phyloP scores from a whole-genome alignment of 2,888 invertebrate species.

The Colletes collaris region DNA sequence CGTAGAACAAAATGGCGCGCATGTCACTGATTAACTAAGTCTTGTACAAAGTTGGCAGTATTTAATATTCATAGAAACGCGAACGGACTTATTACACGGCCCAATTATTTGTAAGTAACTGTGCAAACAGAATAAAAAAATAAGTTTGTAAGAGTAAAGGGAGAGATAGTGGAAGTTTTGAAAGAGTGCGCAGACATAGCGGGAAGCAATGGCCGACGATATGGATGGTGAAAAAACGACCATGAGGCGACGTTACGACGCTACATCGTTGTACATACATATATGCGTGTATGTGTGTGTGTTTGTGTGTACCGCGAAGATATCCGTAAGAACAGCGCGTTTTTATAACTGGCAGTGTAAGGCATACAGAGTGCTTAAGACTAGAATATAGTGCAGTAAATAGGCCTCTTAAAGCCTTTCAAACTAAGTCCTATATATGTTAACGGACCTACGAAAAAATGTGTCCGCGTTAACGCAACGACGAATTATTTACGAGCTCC shows the following conservation, averaged over 20 bases:
- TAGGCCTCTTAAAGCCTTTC: conserved; percentile 66
- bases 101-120: no score
- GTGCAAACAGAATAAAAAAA: no score
- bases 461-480: conserved; percentile 29
- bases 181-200: conserved; percentile 3
- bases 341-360: conserved; percentile 72
- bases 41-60: no score
- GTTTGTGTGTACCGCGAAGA: conserved; percentile 53
- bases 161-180: background rate
- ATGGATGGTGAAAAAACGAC: conserved; percentile 8
- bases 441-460: conserved; percentile 55
- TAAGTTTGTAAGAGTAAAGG: no score
- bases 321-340: conserved; percentile 68
- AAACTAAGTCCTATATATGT: conserved; percentile 54
- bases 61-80: no score
- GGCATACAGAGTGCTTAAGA: conserved; percentile 73
- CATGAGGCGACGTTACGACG: conserved; percentile 16
- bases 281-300: conserved; percentile 4
- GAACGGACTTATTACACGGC: no score
- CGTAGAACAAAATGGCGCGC: no score
- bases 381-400: conserved; percentile 69
- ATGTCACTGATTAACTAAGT: no score
- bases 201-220: background rate
- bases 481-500: conserved; percentile 30
- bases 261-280: conserved; percentile 26